Evolutionary conservation across 2,113 vertebrate species (phyloP), one percentile per base, ranked within the genome.

Genomic region (Aythya baeri): DNA sequence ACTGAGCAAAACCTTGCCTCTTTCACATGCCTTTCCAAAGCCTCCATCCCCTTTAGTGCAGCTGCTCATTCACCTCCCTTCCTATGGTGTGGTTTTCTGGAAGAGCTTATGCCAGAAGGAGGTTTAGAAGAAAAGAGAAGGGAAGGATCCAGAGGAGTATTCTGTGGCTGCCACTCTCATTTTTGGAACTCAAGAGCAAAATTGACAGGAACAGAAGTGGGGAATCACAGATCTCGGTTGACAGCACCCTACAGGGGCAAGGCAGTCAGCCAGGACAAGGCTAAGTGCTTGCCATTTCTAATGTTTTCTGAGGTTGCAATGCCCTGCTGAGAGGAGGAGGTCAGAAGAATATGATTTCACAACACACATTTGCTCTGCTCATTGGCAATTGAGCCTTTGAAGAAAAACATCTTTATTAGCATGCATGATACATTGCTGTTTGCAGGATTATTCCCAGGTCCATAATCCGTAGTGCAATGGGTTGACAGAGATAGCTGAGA

Each of bases 101-200:
- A 77, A 31, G 22, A 83, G 66, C 13, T 17, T 55, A 41, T 54
- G 22, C 26, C 36, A 71, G 66, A 50, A 93, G 36, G 17, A 82
- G 7, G 9, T 55, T 55, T 71, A 55, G 61, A 58, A 79, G 6
- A 57, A 63, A 58, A 79, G 6, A 61, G 67, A 58, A 79, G 3
- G 26, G 12, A 83, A 67, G 26, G 16, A 46, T 84, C 89, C 6
- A 5, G 41, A 75, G n/a, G 23, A 76, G 57, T 31, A 21, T 20
- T 86, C 3, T 59, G 34, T 4, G 49, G 22, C 62, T 90, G 52
- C 49, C 86, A 54, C 59, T 71, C 89, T 88, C 36, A 5, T 65
- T 94, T 94, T 81, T 78, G 81, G 57, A 92, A 71, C 26, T n/a
- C 59, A 26, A 89, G 68, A 94, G n/a, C 25, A 78, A 52, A 72